Evolutionary conservation across 2,113 vertebrate genomes (phyloP).

Genomic region (Geococcyx californianus): DNA sequence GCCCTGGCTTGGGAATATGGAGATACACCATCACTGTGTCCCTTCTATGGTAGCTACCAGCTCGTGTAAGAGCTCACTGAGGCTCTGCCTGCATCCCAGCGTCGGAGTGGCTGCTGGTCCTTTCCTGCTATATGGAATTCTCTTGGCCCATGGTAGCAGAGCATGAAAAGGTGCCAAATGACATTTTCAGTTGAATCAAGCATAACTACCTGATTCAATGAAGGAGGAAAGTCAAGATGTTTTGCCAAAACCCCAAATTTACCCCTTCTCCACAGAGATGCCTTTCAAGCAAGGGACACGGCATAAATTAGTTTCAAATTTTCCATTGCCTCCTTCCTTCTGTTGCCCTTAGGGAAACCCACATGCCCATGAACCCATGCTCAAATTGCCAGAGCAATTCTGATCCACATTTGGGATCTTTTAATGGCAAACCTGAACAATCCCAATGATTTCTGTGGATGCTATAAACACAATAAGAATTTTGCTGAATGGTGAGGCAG

Average conservation of each 20-base stretch:
- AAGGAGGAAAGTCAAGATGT: neutral
- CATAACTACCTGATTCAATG: neutral
- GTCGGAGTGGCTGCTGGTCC: accelerated
- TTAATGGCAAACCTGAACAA: neutral
- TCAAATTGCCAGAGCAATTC: neutral
- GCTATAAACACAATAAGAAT: neutral
- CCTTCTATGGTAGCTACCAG: no score
- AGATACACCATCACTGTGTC: neutral
- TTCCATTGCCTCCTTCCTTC: neutral
- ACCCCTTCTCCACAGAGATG: neutral
- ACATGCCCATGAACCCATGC: neutral
- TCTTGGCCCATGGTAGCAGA: neutral
- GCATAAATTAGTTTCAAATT: neutral
- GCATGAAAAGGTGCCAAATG: neutral
- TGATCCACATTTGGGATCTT: neutral
- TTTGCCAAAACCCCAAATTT: neutral
- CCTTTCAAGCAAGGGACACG: neutral
- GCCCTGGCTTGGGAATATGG: neutral
- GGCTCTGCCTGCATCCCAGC: neutral
- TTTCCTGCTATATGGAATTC: neutral
- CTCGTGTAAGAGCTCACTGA: accelerated
- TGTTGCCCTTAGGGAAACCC: neutral
- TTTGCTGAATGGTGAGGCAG: neutral
- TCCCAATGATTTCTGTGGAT: neutral
- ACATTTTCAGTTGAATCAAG: neutral